phyloP scores from a whole-genome alignment of 2,888 invertebrate species.

The Dryadula phaetusa region DNA sequence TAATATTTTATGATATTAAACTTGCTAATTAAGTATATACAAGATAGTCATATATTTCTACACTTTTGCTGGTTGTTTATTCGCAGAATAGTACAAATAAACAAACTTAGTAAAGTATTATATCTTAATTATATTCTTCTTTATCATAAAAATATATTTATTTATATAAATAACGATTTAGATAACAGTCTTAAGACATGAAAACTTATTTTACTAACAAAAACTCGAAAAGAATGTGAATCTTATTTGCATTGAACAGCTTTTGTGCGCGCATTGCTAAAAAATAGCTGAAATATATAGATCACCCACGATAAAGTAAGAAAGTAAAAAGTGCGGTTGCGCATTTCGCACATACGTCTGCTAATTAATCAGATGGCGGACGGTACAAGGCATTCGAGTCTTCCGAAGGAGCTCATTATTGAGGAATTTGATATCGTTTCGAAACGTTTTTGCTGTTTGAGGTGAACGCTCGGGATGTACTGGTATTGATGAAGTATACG shows the following conservation, averaged over 20 bases:
- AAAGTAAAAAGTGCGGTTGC: constrained; percentile 47
- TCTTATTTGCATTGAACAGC: constrained; percentile 2
- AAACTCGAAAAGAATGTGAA: not conserved
- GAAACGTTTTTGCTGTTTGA: constrained; percentile 42
- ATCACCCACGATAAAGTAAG: constrained; percentile 13
- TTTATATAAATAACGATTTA: not conserved
- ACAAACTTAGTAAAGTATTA: not conserved
- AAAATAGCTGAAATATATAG: constrained; percentile 16
- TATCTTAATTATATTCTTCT: too few relatives aligned
- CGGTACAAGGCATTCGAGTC: constrained; percentile 57
- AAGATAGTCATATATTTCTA: too few relatives aligned
- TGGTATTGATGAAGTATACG: constrained; percentile 2
- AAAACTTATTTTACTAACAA: not conserved
- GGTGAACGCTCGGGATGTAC: constrained; percentile 32
- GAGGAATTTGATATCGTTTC: constrained; percentile 75
- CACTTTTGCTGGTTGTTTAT: too few relatives aligned
- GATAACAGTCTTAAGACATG: too few relatives aligned
- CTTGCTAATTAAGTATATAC: too few relatives aligned
- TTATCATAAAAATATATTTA: too few relatives aligned
- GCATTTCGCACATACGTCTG: constrained; percentile 49
- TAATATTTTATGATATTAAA: too few relatives aligned
- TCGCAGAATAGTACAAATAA: too few relatives aligned
- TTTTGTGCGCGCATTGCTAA: constrained; percentile 4
- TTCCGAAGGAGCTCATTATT: constrained; percentile 71
- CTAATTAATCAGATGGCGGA: constrained; percentile 53